Evolutionary conservation across 1,140 invertebrate species (phyloP), one percentile per base, ranked within the genome.

Genomic region (Subanguina moxae): DNA sequence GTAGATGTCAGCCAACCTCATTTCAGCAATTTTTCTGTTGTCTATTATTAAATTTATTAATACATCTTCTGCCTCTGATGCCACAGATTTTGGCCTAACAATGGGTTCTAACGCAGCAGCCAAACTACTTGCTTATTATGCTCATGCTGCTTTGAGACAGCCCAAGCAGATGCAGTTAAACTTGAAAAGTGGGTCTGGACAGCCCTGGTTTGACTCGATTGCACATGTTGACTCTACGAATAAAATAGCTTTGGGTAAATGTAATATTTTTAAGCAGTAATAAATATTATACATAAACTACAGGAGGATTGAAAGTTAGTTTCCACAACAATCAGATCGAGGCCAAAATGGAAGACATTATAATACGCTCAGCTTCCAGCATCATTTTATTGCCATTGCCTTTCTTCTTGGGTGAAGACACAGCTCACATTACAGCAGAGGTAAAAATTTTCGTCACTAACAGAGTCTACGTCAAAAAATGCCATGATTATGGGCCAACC

Each of bases 371-470:
- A n/a, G 57, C 25, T 21, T 57, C 65, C 9, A 56, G 52, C 27
- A 62, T 70, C 5, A 21, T 71, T 30, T 27, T 67, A 8, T 27
- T 70, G 19, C 68, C 68, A 21, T 30, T 70, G 30, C 68, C 68
- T 15, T 70, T 70, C 56, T 70, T 69, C 61, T 63, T 70, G 19
- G 68, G 68, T 43, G 68, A 68, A 62, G 68, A 70, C 43, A 62
- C 42, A 15, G 68, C 68, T 5, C 57, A 70, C 56, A 28, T 70
- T 19, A 28, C 52, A 25, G 68, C 68, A 15, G 30, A 70, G 68
- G 68, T 68, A 52, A 8, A 7, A n/a, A n/a, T n/a, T n/a, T n/a
- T n/a, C n/a, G n/a, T n/a, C n/a, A n/a, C n/a, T n/a, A n/a, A n/a
- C n/a, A n/a, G n/a, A n/a, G n/a, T n/a, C n/a, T n/a, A n/a, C n/a